A percentile compares a stretch with the other conserved stretches of the same genome.
Conservation (phyloP, 64 coral and sea anemone species). For the Dendronephthya gigantea region DNA sequence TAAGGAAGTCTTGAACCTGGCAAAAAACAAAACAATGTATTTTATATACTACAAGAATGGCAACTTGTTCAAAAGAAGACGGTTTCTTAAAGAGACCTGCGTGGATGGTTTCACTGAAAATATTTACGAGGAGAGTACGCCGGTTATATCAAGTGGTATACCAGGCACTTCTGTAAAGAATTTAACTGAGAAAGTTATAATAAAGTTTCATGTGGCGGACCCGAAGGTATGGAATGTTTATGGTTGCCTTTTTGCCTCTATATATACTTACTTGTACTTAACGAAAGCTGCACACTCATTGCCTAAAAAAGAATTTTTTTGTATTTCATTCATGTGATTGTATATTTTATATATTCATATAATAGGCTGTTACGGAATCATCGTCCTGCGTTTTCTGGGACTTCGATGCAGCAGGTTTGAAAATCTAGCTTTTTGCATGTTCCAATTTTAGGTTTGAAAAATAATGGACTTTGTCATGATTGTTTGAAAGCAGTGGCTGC, state of each 20-base stretch:
- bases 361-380: background rate
- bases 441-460: background rate
- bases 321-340: too few relatives aligned
- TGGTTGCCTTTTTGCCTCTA: background rate
- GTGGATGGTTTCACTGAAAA: constrained; percentile 39
- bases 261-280: too few relatives aligned
- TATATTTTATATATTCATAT: background rate
- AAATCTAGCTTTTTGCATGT: background rate
- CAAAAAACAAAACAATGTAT: constrained; percentile 52
- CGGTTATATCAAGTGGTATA: background rate
- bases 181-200: background rate
- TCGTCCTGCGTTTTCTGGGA: background rate
- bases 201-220: background rate
- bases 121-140: background rate
- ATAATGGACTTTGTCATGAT: too few relatives aligned
- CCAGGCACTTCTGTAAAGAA: background rate
- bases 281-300: background rate
- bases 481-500: too few relatives aligned
- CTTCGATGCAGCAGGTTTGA: background rate
- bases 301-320: background rate
- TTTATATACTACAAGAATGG: constrained; percentile 86
- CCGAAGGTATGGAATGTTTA: background rate
- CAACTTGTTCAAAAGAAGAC: constrained; percentile 67
- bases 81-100: constrained; percentile 43
- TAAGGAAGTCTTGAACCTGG: constrained; percentile 21